phyloP scores from a whole-genome alignment of 2,113 vertebrate genomes.

The Seriola aureovittata region DNA sequence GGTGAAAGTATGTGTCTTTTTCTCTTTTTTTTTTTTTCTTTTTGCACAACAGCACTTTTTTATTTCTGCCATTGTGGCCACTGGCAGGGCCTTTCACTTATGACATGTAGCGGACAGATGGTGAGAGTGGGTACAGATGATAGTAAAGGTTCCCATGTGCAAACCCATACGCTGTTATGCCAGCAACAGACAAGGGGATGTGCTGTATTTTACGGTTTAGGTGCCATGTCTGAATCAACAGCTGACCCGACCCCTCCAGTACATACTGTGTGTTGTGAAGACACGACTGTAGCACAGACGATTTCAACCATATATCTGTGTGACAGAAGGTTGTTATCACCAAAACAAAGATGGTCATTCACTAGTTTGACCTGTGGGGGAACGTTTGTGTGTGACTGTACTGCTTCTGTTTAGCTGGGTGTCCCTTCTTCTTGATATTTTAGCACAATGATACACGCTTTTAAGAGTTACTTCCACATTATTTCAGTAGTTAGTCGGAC shows the following conservation, averaged over 20 bases:
- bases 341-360: conserved; percentile 34
- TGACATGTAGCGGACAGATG: conserved; percentile 53
- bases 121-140: conserved; percentile 37
- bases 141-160: conserved; percentile 46
- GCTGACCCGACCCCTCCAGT: conserved; percentile 41
- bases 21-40: too few species aligned
- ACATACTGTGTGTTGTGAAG: conserved; percentile 13
- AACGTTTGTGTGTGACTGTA: background rate
- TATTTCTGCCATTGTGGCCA: background rate
- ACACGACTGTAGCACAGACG: conserved; percentile 24
- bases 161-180: conserved; percentile 32
- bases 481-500: background rate
- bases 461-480: background rate
- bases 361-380: conserved; percentile 34
- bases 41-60: conserved; percentile 1
- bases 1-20: background rate
- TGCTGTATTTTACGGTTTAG: conserved; percentile 49
- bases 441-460: background rate
- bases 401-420: background rate
- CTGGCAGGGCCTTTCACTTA: conserved; percentile 6
- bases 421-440: background rate
- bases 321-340: conserved; percentile 27
- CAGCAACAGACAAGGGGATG: conserved; percentile 42
- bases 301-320: conserved; percentile 24
- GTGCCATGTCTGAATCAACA: conserved; percentile 48